Percentiles rank a stretch among this genome's conserved stretches.
phyloP scores from a whole-genome alignment of 2,888 invertebrate genomes.

The Empis livida region DNA sequence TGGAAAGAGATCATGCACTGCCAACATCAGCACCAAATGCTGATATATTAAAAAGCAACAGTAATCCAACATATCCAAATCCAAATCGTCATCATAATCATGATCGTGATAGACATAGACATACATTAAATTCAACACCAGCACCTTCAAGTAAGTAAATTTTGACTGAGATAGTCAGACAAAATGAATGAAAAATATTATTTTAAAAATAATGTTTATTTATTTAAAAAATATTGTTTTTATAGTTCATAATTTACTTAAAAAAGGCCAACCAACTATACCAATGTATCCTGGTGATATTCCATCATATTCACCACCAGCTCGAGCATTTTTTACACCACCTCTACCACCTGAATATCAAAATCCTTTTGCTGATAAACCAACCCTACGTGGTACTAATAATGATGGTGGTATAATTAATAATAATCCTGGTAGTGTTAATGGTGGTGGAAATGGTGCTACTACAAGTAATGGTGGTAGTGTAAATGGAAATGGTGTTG shows the following conservation, averaged over 20 bases:
- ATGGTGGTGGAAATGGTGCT: background rate
- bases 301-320: slow-evolving; percentile 73
- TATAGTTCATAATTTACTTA: slow-evolving; percentile 41
- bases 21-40: slow-evolving; percentile 65
- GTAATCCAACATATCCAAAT: slow-evolving; percentile 62
- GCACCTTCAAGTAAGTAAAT: slow-evolving; percentile 27
- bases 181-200: too few relatives aligned
- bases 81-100: slow-evolving; percentile 44
- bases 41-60: slow-evolving; percentile 65
- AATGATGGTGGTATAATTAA: slow-evolving; percentile 37
- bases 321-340: slow-evolving; percentile 66
- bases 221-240: slow-evolving; percentile 5
- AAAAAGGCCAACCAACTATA: slow-evolving; percentile 46
- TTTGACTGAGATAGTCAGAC: too few relatives aligned
- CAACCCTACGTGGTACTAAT: slow-evolving; percentile 64
- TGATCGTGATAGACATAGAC: slow-evolving; percentile 29
- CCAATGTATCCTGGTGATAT: slow-evolving; percentile 52
- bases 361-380: slow-evolving; percentile 81
- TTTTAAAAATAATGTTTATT: too few relatives aligned
- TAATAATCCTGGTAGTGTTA: slow-evolving; percentile 15
- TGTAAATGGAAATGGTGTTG: slow-evolving; percentile 42
- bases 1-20: slow-evolving; percentile 60
- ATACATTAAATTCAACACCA: slow-evolving; percentile 31
- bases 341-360: slow-evolving; percentile 71
- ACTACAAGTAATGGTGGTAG: background rate